Base-by-base conservation (phyloP, 2,797 vertebrate genomes). In the Pseudotriccus pelzelni region DNA sequence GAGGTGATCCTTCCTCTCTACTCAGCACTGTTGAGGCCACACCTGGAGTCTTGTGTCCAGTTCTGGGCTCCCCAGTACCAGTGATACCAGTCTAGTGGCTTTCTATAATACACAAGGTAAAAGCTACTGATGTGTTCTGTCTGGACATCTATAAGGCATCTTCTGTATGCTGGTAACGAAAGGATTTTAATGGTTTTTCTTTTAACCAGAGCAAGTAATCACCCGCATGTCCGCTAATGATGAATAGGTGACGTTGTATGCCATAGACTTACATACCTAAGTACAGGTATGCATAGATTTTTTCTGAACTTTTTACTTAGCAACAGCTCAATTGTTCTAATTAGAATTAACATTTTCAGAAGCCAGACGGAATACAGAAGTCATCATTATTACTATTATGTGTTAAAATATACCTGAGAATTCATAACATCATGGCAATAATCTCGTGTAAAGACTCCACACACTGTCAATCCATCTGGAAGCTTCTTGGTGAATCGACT, bases 371-470 rank as follows among this genome's bases (percentile, higher is more conserved):
- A 73, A 53, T 30, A 36, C 27, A 47, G 30, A 44, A 84, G 41
- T 36, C 18, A 20, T 59, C 53, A 55, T 16, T 75, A 37, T 39
- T 5, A 74, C 39, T 75, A 74, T 39, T 34, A 41, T 47, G 5
- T 36, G 21, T 63, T 69, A 63, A 77, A 60, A 52, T 58, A 24
- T 96, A 98, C 98, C 97, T 98, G 98, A 70, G 78, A 96, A 90
- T 98, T 98, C 67, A 97, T 78, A 15, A 96, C 92, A 50, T 98
- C 94, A 5, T 82, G 62, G 25, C 93, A 68, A 94, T 97, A 98
- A 22, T 98, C 98, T 49, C 97, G 91, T 0, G 96, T 98, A 68
- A 98, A 98, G 67, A 97, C 77, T 53, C 98, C 98, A 94, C 97
- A 97, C 2, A 98, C 9, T 36, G 30, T 30, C 79, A 86, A 25